Base-by-base conservation (phyloP, 2,113 vertebrate species). In the Dicentrarchus labrax region DNA sequence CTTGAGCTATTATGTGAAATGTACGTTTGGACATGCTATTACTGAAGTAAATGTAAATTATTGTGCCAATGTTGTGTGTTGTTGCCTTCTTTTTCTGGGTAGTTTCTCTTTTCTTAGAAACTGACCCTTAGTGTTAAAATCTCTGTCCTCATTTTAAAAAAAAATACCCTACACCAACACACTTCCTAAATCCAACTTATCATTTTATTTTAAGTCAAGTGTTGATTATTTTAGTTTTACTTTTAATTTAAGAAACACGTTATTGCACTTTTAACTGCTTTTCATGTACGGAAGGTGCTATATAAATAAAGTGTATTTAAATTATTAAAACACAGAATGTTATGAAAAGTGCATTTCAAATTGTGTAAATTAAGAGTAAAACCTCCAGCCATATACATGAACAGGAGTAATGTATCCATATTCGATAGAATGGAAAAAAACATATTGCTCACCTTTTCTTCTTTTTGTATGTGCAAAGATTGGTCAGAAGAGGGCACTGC, bases 401-500 rank as follows among this genome's bases (percentile, higher is more conserved):
- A 17, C 3, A 62, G 13, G 17, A 77, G 17, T 6, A 5, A 38
- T 24, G 9, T 43, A 19, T 51, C 0, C 0, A 22, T 36, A 9
- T 57, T 38, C 3, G 16, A 38, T 6, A 4, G 4, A 30, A 41
- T 13, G 6, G 12, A 45, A 24, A 57, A 12, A 41, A 30, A 41
- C 4, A 17, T 16, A 11, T 50, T 5, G 8, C 1, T 9, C 10
- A 15, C 4, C 0, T 8, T 8, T 38, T 56, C 15, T 30, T 69
- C 1, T 54, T 50, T 39, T 61, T 82, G 78, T 68, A 43, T n/a
- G 87, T 82, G 6, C 80, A 51, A 10, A 16, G n/a, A 11, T 2
- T 30, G 21, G 19, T 12, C 92, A 92, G 75, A 1, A 92, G 92
- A 82, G 80, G 91, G 85, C 88, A 16, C 71, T 76, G 12, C n/a